Evolutionary conservation across 2,797 vertebrate genomes (phyloP), one percentile per base, ranked within the genome.

Genomic region (Tinamus major): DNA sequence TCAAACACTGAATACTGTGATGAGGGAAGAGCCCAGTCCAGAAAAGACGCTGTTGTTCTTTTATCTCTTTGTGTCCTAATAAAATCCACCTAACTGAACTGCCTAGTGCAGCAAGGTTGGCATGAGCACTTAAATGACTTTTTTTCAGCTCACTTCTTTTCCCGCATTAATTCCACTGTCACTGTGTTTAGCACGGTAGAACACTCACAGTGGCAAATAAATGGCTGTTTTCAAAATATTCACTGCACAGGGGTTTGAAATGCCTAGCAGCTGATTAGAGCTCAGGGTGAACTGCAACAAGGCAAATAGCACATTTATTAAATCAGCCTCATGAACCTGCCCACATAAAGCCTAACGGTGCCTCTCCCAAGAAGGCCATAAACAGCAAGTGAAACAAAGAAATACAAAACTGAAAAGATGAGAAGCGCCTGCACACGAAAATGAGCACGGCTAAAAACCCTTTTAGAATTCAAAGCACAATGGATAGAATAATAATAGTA

Each of bases 41-140:
- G 80, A 96, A 93, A 3, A 89, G 71, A 77, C 56, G 65, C 12
- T 42, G 53, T 92, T 87, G 80, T 89, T 72, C 76, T 7, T 7
- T 0, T 55, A 77, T 87, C 41, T 96, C 79, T 96, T 87, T 93
- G 69, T 79, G 70, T 86, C 64, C 82, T 88, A 89, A 93, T 95
- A 95, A 94, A 95, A 96, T 94, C 85, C 74, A 33, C 59, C 82
- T 89, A 93, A 96, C 96, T 65, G 90, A 92, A 96, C 65, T 33
- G 94, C 79, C 77, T 94, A 58, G 46, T 10, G 10, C 46, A 88
- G 84, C 90, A 85, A 83, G 85, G 74, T 82, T 87, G 92, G 92
- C 87, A 71, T 41, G 80, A 63, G 81, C n/a, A 76, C 72, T 89
- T 84, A 48, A 59, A 39, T 61, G 17, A 89, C 86, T 75, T 96